phyloP scores from a whole-genome alignment of 2,113 vertebrate species.

The Marcusenius ussheri region DNA sequence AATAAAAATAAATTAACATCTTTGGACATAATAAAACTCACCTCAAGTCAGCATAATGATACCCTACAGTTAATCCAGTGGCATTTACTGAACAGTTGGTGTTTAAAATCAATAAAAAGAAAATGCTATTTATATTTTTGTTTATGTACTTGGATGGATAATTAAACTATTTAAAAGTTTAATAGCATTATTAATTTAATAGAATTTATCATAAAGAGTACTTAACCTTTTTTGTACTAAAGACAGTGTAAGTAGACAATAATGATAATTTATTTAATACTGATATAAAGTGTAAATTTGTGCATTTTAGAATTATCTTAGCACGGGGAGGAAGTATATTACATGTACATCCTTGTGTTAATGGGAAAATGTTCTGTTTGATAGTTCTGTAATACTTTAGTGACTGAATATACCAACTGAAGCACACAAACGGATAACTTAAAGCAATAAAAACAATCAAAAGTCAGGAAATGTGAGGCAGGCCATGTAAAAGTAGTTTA shows the following conservation, averaged over 20 bases:
- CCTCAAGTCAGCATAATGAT: not conserved
- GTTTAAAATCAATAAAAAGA: not conserved
- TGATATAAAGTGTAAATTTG: not conserved
- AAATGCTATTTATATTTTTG: not conserved
- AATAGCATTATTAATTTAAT: not conserved
- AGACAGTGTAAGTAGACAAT: not conserved
- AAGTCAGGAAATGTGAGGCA: constrained; percentile 24
- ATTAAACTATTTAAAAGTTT: not conserved
- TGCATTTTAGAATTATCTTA: not conserved
- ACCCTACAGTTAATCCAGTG: not conserved
- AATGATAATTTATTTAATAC: not conserved
- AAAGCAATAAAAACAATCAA: not conserved
- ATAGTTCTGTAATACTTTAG: not conserved
- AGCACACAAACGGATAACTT: constrained; percentile 24
- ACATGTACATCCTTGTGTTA: not conserved
- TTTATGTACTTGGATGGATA: not conserved
- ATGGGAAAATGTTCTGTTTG: not conserved
- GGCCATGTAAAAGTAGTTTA: constrained; percentile 26
- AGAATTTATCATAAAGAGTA: not conserved
- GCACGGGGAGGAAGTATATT: not conserved
- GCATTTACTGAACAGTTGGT: not conserved
- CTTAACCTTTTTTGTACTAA: not conserved
- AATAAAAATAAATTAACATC: constrained; percentile 28
- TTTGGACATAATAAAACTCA: not conserved
- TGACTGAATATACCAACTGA: constrained; percentile 20